Conservation (phyloP, 2,113 vertebrate species). For the Oncorhynchus gorbuscha region DNA sequence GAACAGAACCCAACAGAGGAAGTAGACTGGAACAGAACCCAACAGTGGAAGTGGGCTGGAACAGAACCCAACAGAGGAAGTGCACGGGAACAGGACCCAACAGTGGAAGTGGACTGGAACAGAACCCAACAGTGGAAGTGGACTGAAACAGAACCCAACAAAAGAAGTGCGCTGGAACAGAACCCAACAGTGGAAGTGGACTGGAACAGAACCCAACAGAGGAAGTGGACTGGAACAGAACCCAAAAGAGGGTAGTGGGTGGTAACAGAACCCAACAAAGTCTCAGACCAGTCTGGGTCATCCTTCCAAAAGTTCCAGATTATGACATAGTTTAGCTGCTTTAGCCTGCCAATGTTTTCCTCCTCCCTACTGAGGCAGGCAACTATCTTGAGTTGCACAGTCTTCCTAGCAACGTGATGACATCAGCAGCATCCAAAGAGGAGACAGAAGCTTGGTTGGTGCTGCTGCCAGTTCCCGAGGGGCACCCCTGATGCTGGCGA, state of each 20-base stretch:
- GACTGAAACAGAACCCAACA: no score
- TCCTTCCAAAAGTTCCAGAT: slow-evolving; percentile 11
- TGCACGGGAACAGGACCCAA: no score
- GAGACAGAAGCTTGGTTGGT: slow-evolving; percentile 22
- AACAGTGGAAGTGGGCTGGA: no score
- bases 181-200: slow-evolving; percentile 6
- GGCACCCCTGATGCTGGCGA: slow-evolving; percentile 37
- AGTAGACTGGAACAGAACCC: no score
- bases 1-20: no score
- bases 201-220: neutral
- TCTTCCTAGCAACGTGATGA: slow-evolving; percentile 37
- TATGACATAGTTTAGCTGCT: neutral
- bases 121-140: no score
- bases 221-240: neutral
- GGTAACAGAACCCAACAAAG: neutral
- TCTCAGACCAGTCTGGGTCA: neutral
- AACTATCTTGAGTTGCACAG: neutral
- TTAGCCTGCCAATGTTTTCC: neutral
- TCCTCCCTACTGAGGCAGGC: neutral
- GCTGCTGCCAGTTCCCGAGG: slow-evolving; percentile 32
- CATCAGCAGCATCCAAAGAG: slow-evolving; percentile 11
- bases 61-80: no score
- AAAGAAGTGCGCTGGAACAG: slow-evolving; percentile 12
- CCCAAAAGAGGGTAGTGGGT: neutral
- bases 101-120: no score